Percentiles rank a stretch among this genome's conserved stretches.
These are phyloP conservation scores for Cacoxenus indagator DNA, from an alignment of 2,888 invertebrate genomes.

Conservation along the genomic window DNA sequence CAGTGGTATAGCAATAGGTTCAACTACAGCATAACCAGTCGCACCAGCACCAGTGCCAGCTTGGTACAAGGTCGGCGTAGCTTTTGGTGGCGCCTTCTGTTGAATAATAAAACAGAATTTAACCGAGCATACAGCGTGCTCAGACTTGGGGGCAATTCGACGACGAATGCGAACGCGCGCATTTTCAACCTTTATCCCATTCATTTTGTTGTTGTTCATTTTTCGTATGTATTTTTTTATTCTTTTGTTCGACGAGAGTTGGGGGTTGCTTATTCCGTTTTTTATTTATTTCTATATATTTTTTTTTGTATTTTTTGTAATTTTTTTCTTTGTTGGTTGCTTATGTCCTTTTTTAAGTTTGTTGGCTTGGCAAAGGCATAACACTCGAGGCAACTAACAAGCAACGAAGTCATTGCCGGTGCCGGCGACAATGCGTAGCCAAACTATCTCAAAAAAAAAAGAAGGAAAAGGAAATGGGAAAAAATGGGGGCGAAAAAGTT, in stretches of 20 bases:
- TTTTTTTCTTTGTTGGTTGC: too few species aligned
- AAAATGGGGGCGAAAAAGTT: too few species aligned
- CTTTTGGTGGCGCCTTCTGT: constrained; percentile 16
- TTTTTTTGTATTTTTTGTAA: too few species aligned
- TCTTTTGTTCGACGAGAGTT: too few species aligned
- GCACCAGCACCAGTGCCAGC: background rate
- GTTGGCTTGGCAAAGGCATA: too few species aligned
- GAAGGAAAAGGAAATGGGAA: too few species aligned
- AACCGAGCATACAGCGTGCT: background rate
- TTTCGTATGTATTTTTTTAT: background rate
- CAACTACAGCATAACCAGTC: background rate
- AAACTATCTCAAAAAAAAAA: background rate
- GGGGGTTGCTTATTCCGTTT: too few species aligned
- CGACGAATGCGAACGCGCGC: background rate
- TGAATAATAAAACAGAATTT: constrained; percentile 15
- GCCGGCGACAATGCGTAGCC: background rate
- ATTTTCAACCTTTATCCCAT: background rate
- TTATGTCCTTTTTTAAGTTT: too few species aligned
- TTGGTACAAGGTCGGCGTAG: constrained; percentile 4
- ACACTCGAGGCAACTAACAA: too few species aligned
- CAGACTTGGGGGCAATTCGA: background rate
- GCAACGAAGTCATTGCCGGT: too few species aligned
- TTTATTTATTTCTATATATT: too few species aligned
- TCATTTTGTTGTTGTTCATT: background rate
- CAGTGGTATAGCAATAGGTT: background rate